Evolutionary conservation across 2,797 vertebrate species (phyloP).

Genomic region (Gadopsis bispinosus): DNA sequence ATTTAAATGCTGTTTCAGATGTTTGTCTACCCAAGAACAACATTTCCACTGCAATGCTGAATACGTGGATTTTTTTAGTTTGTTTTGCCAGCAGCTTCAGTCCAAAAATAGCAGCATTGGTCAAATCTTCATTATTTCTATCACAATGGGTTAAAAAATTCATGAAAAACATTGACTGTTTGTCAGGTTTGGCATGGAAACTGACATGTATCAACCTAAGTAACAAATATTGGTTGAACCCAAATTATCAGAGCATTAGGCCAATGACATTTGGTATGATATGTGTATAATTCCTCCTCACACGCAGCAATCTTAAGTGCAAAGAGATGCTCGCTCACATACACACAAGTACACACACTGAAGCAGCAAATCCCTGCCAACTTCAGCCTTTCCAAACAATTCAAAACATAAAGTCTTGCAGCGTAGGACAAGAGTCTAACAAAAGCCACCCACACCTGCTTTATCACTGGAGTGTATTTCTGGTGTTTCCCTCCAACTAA

Average conservation of each 20-base stretch:
- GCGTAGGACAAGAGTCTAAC: conserved; percentile 61
- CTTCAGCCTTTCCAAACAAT: conserved; percentile 62
- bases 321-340: conserved; percentile 21
- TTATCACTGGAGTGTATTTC: conserved; percentile 47
- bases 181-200: conserved; percentile 11
- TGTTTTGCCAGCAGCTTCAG: background rate
- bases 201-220: conserved; percentile 22
- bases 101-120: conserved; percentile 17
- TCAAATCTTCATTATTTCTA: conserved; percentile 22
- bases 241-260: conserved; percentile 14
- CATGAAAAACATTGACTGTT: background rate
- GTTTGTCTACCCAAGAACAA: conserved; percentile 26
- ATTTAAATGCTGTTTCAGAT: conserved; percentile 11
- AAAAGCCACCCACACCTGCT: conserved; percentile 67
- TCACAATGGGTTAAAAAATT: background rate
- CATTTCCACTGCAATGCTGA: conserved; percentile 21
- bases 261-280: conserved; percentile 40
- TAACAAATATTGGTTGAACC: conserved; percentile 32
- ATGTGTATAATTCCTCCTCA: conserved; percentile 49
- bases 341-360: conserved; percentile 21
- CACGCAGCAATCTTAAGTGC: conserved; percentile 34
- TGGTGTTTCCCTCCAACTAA: conserved; percentile 47
- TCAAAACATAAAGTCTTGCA: conserved; percentile 57
- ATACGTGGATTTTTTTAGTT: background rate
- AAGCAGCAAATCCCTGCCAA: conserved; percentile 42